These are phyloP conservation scores for Incurvaria masculella DNA, from an alignment of 2,888 invertebrate species.

Conservation along the genomic window DNA sequence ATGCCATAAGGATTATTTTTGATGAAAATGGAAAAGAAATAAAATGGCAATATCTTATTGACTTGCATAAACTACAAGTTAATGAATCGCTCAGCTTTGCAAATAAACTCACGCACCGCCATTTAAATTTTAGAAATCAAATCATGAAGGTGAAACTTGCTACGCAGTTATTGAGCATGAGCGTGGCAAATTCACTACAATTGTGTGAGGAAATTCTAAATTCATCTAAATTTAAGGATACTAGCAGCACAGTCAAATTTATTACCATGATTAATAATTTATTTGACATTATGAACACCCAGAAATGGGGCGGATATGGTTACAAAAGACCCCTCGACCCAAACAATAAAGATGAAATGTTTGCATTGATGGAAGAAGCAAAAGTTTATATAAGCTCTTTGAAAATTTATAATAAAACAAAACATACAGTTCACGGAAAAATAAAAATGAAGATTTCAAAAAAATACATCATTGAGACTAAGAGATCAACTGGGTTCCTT, in stretches of 20 bases:
- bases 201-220: conserved; percentile 9
- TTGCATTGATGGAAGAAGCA: conserved; percentile 1
- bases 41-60: neutral
- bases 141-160: conserved; percentile 16
- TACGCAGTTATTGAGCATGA: conserved; percentile 11
- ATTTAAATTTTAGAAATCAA: conserved; percentile 11
- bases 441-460: too few species aligned
- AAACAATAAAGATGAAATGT: conserved; percentile 1
- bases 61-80: conserved; percentile 7
- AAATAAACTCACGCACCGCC: conserved; percentile 9
- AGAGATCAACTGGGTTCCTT: neutral
- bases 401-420: conserved; percentile 8
- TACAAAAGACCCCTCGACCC: conserved; percentile 2
- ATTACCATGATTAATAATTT: conserved; percentile 11
- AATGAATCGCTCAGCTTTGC: conserved; percentile 10
- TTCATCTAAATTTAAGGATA: conserved; percentile 1
- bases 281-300: conserved; percentile 13
- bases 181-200: conserved; percentile 8
- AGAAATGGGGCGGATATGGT: conserved; percentile 5
- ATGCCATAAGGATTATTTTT: neutral
- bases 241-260: conserved; percentile 11
- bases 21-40: neutral
- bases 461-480: too few species aligned
- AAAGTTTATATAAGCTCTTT: conserved; percentile 9
- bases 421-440: conserved; percentile 3